Base-by-base conservation (phyloP, 1,140 invertebrate species). In the Listronotus oregonensis region DNA sequence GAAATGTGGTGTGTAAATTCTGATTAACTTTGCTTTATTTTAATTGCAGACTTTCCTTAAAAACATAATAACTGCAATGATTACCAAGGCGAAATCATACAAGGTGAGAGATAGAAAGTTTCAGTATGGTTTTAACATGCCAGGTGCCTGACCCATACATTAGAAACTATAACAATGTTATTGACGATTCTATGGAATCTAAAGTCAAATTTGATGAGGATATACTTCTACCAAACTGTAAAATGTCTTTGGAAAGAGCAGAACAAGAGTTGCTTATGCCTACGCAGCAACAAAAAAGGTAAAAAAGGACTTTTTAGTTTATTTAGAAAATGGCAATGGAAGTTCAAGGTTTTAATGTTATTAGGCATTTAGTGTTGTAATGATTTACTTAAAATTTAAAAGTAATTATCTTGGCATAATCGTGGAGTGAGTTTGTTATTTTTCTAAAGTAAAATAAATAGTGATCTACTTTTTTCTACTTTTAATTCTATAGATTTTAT, bases 71-170 rank as follows among this genome's bases (percentile, higher is more conserved):
- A 82, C 80, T 7, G 78, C 80, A 8, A 79, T 86, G 54, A 74
- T 86, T 32, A 78, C 77, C 14, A 80, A 79, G 54, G 77, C 81
- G 37, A 82, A 81, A 68, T 81, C 83, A 5, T 87, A 83, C 69
- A 81, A 81, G 71, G 64, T 85, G 15, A 70, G 84, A 67, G 82
- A 85, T 67, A 75, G 76, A 3, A 73, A 79, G 21, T 84, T 86
- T 67, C 75, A 80, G 18, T 82, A 85, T 74, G 78, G 80, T 32
- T 73, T 84, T 54, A 86, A 85, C 14, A 71, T 77, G n/a, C 78
- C 81, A 5, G 77, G n/a, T 82, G 11, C 79, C 82, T 6, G 84
- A 86, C 77, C 83, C 84, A 5, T 85, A 83, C 75, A 72, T 83
- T 10, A 73, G 81, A 63, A 84, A 84, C 70, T 78, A 78, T 63